These are phyloP conservation scores for Dryocosmus kuriphilus DNA, from an alignment of 2,888 invertebrate genomes.

Conservation along the genomic window DNA sequence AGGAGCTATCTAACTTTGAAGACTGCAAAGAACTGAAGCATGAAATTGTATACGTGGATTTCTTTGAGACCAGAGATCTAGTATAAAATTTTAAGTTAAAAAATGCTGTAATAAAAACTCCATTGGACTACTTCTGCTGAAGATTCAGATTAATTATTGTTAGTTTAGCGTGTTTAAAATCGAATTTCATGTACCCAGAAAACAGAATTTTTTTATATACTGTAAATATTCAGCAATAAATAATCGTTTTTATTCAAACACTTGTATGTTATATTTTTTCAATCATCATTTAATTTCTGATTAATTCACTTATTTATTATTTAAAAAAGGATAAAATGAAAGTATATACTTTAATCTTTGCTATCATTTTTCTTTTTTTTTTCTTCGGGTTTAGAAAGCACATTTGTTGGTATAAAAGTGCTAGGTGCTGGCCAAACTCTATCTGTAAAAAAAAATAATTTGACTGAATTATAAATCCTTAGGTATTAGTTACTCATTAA, in stretches of 20 bases:
- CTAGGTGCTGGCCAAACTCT: slow-evolving; percentile 21
- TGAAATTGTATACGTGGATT: not conserved
- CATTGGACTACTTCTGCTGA: slow-evolving; percentile 17
- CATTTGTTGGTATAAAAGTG: slow-evolving; percentile 3
- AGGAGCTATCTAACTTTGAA: not conserved
- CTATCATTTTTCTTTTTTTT: slow-evolving; percentile 9
- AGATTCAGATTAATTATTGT: slow-evolving; percentile 57
- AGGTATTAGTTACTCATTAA: not conserved
- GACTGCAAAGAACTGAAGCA: not conserved
- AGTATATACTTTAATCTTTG: not conserved
- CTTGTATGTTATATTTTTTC: not conserved
- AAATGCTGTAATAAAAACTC: slow-evolving; percentile 13
- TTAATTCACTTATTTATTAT: not conserved
- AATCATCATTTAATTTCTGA: too few relatives aligned
- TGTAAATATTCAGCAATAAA: slow-evolving; percentile 77
- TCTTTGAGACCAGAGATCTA: not conserved
- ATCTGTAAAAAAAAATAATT: not conserved
- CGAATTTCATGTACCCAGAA: slow-evolving; percentile 68
- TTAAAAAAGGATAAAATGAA: not conserved
- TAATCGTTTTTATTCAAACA: slow-evolving; percentile 75
- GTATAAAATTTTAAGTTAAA: not conserved
- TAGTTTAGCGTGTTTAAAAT: slow-evolving; percentile 62
- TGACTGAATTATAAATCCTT: not conserved
- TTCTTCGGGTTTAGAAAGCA: not conserved
- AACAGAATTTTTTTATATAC: slow-evolving; percentile 67